Percentiles rank a stretch among this genome's conserved stretches.
Evolutionary conservation across 1,140 invertebrate genomes (phyloP).

Genomic region (Drosophila suzukii): DNA sequence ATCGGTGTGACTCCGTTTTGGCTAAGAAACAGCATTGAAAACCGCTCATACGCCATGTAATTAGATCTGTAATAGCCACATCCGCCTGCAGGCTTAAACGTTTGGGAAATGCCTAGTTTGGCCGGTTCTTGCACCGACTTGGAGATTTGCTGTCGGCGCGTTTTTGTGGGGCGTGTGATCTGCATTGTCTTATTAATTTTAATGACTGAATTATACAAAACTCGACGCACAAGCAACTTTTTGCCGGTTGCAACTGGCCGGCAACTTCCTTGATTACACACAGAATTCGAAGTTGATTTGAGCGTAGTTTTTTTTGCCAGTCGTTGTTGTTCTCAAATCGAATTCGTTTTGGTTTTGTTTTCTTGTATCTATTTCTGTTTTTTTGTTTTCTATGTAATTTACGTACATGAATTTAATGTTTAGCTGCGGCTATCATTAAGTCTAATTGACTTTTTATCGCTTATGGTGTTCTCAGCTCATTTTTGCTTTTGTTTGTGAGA

Average conservation of each 20-base stretch:
- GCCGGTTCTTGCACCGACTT: slow-evolving; percentile 38
- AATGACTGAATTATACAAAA: slow-evolving; percentile 68
- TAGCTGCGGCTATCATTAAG: slow-evolving; percentile 75
- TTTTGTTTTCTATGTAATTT: slow-evolving; percentile 36
- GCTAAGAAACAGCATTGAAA: slow-evolving; percentile 28
- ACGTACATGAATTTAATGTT: slow-evolving; percentile 68
- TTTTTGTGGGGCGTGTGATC: slow-evolving; percentile 44
- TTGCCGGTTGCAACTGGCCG: slow-evolving; percentile 28
- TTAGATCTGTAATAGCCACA: slow-evolving; percentile 52
- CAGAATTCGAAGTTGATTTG: slow-evolving; percentile 14
- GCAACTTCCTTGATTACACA: slow-evolving; percentile 39
- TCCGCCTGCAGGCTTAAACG: slow-evolving; percentile 38
- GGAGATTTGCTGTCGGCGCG: background rate
- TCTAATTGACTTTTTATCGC: slow-evolving; percentile 78
- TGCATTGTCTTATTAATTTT: slow-evolving; percentile 73
- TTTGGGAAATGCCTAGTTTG: slow-evolving; percentile 41
- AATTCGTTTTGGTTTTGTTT: slow-evolving; percentile 46
- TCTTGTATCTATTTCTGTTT: slow-evolving; percentile 28
- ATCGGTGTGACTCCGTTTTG: slow-evolving; percentile 34
- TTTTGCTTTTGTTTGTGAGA: slow-evolving; percentile 52
- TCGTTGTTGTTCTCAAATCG: slow-evolving; percentile 40
- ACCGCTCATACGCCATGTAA: slow-evolving; percentile 61
- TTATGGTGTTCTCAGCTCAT: slow-evolving; percentile 46
- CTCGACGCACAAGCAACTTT: slow-evolving; percentile 25
- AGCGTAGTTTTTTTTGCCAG: slow-evolving; percentile 10